Conservation (phyloP, 2,113 vertebrate genomes). For the Struthio camelus region DNA sequence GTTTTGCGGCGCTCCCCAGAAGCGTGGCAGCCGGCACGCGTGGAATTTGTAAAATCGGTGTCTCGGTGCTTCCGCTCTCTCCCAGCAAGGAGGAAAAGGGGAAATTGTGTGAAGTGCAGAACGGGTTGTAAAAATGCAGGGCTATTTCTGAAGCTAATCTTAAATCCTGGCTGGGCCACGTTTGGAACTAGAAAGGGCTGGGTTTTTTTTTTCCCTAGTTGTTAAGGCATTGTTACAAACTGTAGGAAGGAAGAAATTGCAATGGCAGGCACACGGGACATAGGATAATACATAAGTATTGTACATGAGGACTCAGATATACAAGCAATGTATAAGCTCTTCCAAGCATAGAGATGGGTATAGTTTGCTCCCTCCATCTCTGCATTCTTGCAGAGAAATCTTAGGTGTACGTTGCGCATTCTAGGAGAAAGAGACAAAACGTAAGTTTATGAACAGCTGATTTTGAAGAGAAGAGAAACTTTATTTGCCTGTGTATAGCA, state of each 20-base stretch:
- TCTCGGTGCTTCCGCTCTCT: not conserved
- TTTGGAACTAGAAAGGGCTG: not conserved
- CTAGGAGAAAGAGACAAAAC: not conserved
- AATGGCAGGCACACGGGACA: not conserved
- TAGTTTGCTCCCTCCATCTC: not conserved
- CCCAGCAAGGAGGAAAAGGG: not conserved
- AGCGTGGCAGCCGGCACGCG: rapidly evolving
- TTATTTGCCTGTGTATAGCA: not conserved
- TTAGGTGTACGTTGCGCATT: not conserved
- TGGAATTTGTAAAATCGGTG: not conserved
- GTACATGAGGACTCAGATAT: not conserved
- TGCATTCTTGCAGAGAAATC: not conserved
- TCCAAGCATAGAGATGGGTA: not conserved
- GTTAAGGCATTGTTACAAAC: not conserved
- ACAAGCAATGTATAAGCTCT: not conserved
- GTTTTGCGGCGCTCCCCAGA: not conserved
- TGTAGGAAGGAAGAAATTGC: not conserved
- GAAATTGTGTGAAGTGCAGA: rapidly evolving
- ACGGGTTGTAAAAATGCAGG: not conserved
- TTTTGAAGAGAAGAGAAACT: constrained; percentile 13
- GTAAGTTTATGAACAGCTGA: not conserved
- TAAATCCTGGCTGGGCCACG: not conserved
- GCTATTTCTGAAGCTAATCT: not conserved
- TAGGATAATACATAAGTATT: not conserved
- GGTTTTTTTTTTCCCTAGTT: not conserved